Evolutionary conservation across 2,888 invertebrate genomes (phyloP).

Genomic region (Hirtodrosophila alboralis): DNA sequence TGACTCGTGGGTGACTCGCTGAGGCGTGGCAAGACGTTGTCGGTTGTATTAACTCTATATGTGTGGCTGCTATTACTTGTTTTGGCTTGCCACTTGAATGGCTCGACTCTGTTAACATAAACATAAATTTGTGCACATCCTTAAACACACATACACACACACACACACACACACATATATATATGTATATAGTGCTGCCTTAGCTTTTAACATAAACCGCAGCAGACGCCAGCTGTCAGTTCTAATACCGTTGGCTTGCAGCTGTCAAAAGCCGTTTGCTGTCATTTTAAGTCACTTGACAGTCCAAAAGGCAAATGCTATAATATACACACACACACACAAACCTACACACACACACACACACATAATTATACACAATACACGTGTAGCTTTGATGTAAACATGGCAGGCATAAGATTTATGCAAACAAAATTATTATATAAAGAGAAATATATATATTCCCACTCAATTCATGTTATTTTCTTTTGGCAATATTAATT

Average conservation of each 20-base stretch:
- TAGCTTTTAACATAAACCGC: slow-evolving; percentile 68
- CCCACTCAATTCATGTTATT: too few species aligned
- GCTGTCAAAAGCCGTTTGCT: slow-evolving; percentile 72
- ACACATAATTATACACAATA: not conserved
- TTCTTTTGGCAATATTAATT: not conserved
- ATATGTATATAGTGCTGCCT: slow-evolving; percentile 1
- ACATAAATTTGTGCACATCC: slow-evolving; percentile 68
- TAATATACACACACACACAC: slow-evolving; percentile 4
- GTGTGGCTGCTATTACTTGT: slow-evolving; percentile 50
- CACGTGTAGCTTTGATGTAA: not conserved
- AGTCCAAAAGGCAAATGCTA: slow-evolving; percentile 39
- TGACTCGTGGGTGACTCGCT: too few species aligned
- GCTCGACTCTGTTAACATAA: slow-evolving; percentile 75
- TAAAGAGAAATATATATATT: too few species aligned
- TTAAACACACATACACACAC: slow-evolving; percentile 31
- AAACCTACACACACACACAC: slow-evolving; percentile 5
- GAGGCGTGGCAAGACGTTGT: slow-evolving; percentile 2
- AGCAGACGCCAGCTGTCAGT: slow-evolving; percentile 74
- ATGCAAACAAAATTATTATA: too few species aligned
- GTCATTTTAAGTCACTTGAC: slow-evolving; percentile 73
- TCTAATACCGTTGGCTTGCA: slow-evolving; percentile 70
- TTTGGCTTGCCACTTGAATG: slow-evolving; percentile 78
- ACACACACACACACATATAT: slow-evolving; percentile 8
- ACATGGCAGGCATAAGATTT: not conserved
- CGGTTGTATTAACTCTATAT: not conserved